phyloP scores from a whole-genome alignment of 2,113 vertebrate genomes.

The Varanus komodoensis region DNA sequence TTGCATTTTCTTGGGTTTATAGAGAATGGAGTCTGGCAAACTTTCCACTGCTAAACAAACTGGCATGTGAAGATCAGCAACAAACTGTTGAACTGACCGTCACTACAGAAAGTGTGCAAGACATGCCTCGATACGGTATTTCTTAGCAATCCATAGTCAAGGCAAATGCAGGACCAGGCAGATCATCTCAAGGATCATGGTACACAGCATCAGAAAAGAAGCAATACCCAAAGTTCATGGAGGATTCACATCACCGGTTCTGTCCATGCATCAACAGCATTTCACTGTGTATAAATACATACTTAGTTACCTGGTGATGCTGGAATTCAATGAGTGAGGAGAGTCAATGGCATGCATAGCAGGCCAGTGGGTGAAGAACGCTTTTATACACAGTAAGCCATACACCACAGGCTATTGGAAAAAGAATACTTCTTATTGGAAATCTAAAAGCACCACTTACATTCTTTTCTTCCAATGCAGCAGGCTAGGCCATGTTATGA shows the following conservation, averaged over 20 bases:
- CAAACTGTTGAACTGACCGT: constrained; percentile 12
- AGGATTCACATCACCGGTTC: background rate
- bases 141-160: background rate
- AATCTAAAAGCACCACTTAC: background rate
- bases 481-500: background rate
- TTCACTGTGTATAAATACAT: background rate
- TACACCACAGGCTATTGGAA: background rate
- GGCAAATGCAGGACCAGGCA: constrained; percentile 11
- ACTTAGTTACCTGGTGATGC: background rate
- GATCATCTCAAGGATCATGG: background rate
- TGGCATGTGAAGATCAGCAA: constrained; percentile 14
- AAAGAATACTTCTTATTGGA: background rate
- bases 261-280: background rate
- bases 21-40: constrained; percentile 17
- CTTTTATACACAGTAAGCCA: too few species aligned
- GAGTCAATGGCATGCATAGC: background rate
- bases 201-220: background rate
- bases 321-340: background rate
- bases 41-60: constrained; percentile 12
- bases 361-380: too few species aligned
- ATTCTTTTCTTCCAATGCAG: background rate
- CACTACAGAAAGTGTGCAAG: background rate
- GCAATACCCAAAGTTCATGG: constrained; percentile 6
- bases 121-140: constrained; percentile 13
- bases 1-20: constrained; percentile 36